Percentiles rank a stretch among this genome's conserved stretches.
Evolutionary conservation across 2,113 vertebrate species (phyloP).

Genomic region (Fulica atra): DNA sequence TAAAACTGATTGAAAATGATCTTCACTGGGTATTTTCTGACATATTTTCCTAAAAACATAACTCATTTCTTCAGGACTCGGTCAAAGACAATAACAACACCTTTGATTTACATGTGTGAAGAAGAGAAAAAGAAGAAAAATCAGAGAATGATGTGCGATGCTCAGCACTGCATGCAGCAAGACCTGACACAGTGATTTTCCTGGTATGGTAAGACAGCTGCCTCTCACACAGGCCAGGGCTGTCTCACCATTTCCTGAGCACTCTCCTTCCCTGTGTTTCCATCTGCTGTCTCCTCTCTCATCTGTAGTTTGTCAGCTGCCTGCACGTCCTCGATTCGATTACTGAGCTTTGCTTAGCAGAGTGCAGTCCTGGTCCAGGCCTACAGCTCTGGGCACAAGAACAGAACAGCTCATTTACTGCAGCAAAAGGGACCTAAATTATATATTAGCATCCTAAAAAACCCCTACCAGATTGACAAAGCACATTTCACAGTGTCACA

Average conservation of each 20-base stretch:
- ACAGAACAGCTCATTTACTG: neutral
- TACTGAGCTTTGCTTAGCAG: neutral
- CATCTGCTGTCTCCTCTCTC: neutral
- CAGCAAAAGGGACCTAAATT: constrained; percentile 12
- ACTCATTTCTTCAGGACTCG: neutral
- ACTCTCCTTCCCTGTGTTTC: neutral
- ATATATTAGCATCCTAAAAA: neutral
- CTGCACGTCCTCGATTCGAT: neutral
- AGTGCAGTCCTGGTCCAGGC: neutral
- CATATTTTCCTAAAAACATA: neutral
- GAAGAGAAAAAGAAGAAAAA: neutral
- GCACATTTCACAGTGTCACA: neutral
- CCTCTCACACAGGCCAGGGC: neutral
- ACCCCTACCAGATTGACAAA: neutral
- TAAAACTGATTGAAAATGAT: neutral
- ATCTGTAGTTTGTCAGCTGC: neutral
- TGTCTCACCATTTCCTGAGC: neutral
- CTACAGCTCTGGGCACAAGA: neutral
- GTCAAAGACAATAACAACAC: neutral
- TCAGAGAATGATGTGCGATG: neutral
- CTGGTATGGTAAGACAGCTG: neutral
- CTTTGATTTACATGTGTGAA: neutral
- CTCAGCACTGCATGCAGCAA: neutral
- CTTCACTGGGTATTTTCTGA: neutral
- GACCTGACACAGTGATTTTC: neutral